A percentile compares a stretch with the other conserved stretches of the same genome.
Conservation (phyloP, 2,888 invertebrate species). For the Nymphalis polychloros region DNA sequence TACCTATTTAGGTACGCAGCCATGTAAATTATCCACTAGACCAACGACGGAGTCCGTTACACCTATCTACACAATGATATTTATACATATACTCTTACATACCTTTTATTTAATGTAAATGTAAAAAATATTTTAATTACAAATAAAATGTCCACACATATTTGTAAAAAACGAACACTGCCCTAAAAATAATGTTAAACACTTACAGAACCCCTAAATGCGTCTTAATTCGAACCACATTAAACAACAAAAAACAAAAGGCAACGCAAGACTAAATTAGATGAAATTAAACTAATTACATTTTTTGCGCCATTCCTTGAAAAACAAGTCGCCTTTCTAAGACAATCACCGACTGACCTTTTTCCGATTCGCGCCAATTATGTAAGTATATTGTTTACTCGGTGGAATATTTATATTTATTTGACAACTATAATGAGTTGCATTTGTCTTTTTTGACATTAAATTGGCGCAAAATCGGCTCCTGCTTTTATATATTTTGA, state of each 20-base stretch:
- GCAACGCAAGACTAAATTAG: slow-evolving; percentile 12
- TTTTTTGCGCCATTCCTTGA: slow-evolving; percentile 20
- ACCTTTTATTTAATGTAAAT: no score
- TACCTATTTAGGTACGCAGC: no score
- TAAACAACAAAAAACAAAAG: slow-evolving; percentile 9
- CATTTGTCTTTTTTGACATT: no score
- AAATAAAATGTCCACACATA: no score
- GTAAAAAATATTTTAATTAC: no score
- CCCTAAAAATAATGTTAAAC: background rate
- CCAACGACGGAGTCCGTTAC: no score
- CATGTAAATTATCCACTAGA: no score
- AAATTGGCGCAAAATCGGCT: no score
- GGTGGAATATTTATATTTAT: background rate
- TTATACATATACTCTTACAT: no score
- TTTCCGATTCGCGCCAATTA: slow-evolving; percentile 21
- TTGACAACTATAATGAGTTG: no score
- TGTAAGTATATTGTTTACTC: slow-evolving; percentile 13
- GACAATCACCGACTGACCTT: slow-evolving; percentile 32
- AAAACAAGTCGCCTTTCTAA: slow-evolving; percentile 26
- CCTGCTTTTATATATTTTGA: no score
- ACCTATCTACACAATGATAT: no score
- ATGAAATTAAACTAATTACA: slow-evolving; percentile 18
- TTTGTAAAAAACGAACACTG: background rate
- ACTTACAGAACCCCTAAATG: background rate
- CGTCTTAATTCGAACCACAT: background rate